A percentile compares a stretch with the other conserved stretches of the same genome.
phyloP scores from a whole-genome alignment of 2,113 vertebrate species.

The Tragelaphus buxtoni region DNA sequence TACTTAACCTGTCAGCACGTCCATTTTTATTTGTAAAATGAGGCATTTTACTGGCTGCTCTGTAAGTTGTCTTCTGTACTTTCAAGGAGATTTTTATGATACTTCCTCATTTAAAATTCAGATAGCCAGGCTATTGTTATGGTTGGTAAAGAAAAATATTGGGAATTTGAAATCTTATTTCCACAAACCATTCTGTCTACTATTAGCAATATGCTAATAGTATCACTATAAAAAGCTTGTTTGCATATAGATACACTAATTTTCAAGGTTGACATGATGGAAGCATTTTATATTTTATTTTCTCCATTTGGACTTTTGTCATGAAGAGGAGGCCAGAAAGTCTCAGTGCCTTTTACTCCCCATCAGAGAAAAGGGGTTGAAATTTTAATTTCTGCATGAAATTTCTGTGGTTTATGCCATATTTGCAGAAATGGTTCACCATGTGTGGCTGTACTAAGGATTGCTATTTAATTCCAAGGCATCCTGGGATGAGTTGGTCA shows the following conservation, averaged over 20 bases:
- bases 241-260: background rate
- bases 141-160: background rate
- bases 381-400: background rate
- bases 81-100: background rate
- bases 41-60: background rate
- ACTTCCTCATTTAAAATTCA: background rate
- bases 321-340: background rate
- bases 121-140: background rate
- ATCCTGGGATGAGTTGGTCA: background rate
- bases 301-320: background rate
- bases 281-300: constrained; percentile 12
- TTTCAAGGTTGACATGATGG: background rate
- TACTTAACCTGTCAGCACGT: background rate
- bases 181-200: background rate
- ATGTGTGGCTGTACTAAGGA: background rate
- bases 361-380: background rate
- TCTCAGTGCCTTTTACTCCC: background rate
- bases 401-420: background rate
- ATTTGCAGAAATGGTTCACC: background rate
- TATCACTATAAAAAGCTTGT: background rate
- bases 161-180: constrained; percentile 1
- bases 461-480: background rate
- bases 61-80: background rate
- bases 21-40: background rate
- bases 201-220: background rate